Evolutionary conservation across 2,113 vertebrate species (phyloP).

Genomic region (Mystacornis crossleyi): DNA sequence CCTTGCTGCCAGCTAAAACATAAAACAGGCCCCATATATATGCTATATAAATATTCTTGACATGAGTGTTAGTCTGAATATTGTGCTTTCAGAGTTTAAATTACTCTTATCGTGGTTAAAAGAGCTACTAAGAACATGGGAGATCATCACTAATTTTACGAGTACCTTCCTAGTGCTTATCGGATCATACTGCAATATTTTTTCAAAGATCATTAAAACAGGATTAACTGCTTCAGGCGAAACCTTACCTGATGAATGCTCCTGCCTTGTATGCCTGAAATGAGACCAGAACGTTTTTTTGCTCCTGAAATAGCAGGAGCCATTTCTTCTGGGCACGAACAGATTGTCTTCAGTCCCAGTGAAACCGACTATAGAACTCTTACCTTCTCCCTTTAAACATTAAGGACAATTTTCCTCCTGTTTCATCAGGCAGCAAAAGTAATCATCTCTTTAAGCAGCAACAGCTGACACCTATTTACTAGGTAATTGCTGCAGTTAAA

Average conservation of each 20-base stretch:
- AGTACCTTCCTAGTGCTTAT: background rate
- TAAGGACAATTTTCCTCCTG: background rate
- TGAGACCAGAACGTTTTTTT: background rate
- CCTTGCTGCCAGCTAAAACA: background rate
- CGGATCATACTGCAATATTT: background rate
- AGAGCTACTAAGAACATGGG: background rate
- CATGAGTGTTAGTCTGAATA: background rate
- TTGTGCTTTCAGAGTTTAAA: background rate
- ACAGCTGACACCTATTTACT: constrained; percentile 21
- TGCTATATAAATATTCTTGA: background rate
- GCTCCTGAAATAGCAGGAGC: background rate
- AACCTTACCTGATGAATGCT: background rate
- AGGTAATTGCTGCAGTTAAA: constrained; percentile 14
- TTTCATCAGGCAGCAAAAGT: background rate
- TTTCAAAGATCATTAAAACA: background rate
- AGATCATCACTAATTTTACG: background rate
- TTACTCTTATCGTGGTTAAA: background rate
- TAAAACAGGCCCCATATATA: background rate
- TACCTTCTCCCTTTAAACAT: background rate
- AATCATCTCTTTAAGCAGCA: constrained; percentile 12
- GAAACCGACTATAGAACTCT: background rate
- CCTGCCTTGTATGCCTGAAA: background rate
- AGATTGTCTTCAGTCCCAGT: background rate
- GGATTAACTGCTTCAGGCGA: background rate
- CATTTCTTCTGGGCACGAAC: background rate